phyloP scores from a whole-genome alignment of 2,113 vertebrate species.

The Ondatra zibethicus region DNA sequence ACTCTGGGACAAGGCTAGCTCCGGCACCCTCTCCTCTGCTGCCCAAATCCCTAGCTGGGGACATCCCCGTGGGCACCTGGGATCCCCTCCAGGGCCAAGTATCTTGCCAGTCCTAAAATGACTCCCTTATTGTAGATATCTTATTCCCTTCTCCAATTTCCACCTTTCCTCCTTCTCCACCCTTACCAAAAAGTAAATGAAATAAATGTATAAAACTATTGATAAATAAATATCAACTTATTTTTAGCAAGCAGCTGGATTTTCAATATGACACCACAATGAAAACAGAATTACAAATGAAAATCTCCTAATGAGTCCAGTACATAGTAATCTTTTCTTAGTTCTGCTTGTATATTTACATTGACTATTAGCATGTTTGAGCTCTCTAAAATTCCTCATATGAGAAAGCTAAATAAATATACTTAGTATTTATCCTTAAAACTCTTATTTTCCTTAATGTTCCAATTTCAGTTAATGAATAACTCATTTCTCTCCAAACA shows the following conservation, averaged over 20 bases:
- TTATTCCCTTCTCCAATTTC: no score
- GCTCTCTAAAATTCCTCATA: background rate
- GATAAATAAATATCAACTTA: background rate
- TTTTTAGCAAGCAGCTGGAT: background rate
- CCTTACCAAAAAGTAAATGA: background rate
- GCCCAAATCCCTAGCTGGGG: no score
- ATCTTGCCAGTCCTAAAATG: no score
- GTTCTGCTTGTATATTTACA: background rate
- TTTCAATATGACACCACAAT: background rate
- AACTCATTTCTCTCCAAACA: background rate
- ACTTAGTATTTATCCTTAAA: constrained; percentile 11
- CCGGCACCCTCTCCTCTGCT: no score
- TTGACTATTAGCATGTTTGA: background rate
- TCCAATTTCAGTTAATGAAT: background rate
- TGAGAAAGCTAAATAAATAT: background rate
- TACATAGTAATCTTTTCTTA: background rate
- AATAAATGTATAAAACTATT: background rate
- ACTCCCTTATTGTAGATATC: no score
- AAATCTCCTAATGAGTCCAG: background rate
- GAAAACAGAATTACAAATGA: background rate
- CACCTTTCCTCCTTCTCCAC: no score
- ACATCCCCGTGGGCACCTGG: no score
- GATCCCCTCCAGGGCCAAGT: no score
- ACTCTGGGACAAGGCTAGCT: no score
- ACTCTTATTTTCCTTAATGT: background rate